These are phyloP conservation scores for Miniopterus natalensis DNA, from an alignment of 2,113 vertebrate genomes.

Conservation along the genomic window DNA sequence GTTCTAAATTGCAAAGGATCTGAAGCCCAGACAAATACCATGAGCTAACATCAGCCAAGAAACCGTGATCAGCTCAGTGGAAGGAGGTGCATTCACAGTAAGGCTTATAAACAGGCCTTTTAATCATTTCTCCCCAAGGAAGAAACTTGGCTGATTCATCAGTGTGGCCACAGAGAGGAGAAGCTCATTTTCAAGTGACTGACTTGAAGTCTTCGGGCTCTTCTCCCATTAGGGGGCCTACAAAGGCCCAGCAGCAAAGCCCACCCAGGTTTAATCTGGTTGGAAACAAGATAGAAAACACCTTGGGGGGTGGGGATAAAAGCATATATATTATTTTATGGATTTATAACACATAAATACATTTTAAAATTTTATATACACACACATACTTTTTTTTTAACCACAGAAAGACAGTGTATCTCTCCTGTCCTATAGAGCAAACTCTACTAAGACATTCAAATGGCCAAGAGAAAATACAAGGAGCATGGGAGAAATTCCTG, in stretches of 20 bases:
- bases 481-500: not conserved
- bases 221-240: accelerated
- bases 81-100: accelerated
- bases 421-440: not conserved
- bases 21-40: not conserved
- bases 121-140: not conserved
- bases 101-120: not conserved
- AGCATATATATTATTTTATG: not conserved
- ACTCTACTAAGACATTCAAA: not conserved
- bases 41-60: not conserved
- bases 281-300: not conserved
- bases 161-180: not conserved
- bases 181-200: not conserved
- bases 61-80: not conserved
- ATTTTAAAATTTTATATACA: not conserved
- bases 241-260: not conserved
- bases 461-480: not conserved
- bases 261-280: not conserved
- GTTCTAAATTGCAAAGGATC: not conserved
- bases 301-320: not conserved
- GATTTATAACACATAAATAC: not conserved
- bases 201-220: not conserved
- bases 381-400: not conserved
- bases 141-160: not conserved
- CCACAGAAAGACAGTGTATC: not conserved